phyloP scores from a whole-genome alignment of 2,888 invertebrate genomes.

The Drymonia ruficornis region DNA sequence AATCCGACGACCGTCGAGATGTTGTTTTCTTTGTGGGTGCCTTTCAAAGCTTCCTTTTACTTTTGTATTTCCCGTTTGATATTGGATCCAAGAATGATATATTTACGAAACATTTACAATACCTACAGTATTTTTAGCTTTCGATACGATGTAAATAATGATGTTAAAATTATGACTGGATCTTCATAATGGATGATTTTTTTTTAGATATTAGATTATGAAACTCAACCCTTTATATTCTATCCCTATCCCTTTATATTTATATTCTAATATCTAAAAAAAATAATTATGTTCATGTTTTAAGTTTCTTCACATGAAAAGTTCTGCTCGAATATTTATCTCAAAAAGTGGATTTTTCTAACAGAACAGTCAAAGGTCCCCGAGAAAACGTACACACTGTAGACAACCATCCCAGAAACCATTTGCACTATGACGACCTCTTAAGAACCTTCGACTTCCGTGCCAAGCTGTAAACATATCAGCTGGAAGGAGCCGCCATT shows the following conservation, averaged over 20 bases:
- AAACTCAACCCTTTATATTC: too few relatives aligned
- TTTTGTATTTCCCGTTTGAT: neutral
- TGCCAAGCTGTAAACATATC: conserved; percentile 3
- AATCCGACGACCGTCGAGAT: conserved; percentile 57
- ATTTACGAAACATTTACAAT: neutral
- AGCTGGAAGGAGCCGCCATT: neutral
- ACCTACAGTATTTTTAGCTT: too few relatives aligned
- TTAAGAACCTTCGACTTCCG: neutral
- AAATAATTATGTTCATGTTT: too few relatives aligned
- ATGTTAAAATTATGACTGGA: too few relatives aligned
- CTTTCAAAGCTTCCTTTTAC: conserved; percentile 41
- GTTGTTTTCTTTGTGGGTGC: conserved; percentile 61
- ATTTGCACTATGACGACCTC: neutral
- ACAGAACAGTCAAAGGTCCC: neutral
- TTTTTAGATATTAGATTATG: too few relatives aligned
- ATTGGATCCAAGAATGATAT: neutral
- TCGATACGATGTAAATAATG: too few relatives aligned
- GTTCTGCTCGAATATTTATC: too few relatives aligned
- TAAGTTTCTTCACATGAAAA: too few relatives aligned
- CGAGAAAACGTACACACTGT: too few relatives aligned
- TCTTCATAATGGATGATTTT: too few relatives aligned
- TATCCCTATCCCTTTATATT: too few relatives aligned
- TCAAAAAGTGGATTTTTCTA: neutral
- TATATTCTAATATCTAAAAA: too few relatives aligned
- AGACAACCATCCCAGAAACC: conserved; percentile 7